Evolutionary conservation across 1,140 invertebrate species (phyloP).

Genomic region (Euschistus heros): DNA sequence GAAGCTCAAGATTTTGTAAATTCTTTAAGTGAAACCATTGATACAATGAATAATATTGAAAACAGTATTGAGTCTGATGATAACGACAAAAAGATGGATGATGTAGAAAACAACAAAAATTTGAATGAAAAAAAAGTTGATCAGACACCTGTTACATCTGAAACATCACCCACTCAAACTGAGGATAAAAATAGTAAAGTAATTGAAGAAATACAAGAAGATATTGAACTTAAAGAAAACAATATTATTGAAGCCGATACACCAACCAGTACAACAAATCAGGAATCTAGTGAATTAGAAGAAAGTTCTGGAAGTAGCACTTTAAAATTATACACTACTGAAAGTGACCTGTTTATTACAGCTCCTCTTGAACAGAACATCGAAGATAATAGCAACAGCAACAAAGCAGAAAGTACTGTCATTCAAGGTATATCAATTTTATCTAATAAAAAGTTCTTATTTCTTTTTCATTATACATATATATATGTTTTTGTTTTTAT

Average conservation of each 20-base stretch:
- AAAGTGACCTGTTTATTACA: no score
- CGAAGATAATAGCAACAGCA: background rate
- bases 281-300: constrained; percentile 9
- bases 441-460: background rate
- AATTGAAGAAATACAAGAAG: constrained; percentile 18
- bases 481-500: background rate
- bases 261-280: constrained; percentile 9
- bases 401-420: background rate
- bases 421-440: constrained; percentile 4
- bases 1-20: constrained; percentile 1
- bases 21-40: background rate
- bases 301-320: no score
- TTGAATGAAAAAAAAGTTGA: background rate
- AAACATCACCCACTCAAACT: background rate
- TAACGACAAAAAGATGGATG: no score
- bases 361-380: background rate
- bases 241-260: constrained; percentile 15
- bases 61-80: no score
- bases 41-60: background rate
- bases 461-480: background rate
- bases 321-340: no score
- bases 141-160: background rate
- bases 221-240: constrained; percentile 18
- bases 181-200: constrained; percentile 23
- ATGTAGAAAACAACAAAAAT: constrained; percentile 2